A percentile compares a stretch with the other conserved stretches of the same genome.
Evolutionary conservation across 2,113 vertebrate species (phyloP).

Genomic region (Neolamprologus brichardi): DNA sequence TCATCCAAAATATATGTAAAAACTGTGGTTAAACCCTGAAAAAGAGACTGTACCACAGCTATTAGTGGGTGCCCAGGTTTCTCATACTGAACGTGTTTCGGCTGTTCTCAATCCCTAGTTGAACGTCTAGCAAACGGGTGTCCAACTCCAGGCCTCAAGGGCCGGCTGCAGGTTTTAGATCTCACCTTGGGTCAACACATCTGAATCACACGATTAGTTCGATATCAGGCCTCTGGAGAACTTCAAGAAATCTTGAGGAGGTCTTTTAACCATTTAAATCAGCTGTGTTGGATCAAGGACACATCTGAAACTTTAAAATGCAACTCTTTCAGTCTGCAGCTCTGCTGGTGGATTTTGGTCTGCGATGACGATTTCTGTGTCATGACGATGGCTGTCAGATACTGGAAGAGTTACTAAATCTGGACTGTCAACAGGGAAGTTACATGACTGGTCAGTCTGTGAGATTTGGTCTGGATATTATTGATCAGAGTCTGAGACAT

Average conservation of each 20-base stretch:
- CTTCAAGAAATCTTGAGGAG: not conserved
- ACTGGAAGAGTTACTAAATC: not conserved
- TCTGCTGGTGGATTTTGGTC: not conserved
- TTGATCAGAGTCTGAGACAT: not conserved
- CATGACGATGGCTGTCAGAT: not conserved
- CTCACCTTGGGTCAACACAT: fast-evolving
- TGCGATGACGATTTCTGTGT: fast-evolving
- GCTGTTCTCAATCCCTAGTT: not conserved
- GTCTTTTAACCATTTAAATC: not conserved
- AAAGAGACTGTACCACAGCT: not conserved
- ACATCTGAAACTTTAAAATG: not conserved
- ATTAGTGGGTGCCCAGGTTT: not conserved
- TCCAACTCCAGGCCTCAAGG: not conserved
- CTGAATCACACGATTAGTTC: not conserved
- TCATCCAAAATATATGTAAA: not conserved
- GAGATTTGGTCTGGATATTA: not conserved
- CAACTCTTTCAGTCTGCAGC: not conserved
- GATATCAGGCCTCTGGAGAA: not conserved
- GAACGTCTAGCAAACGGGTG: fast-evolving
- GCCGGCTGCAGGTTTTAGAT: not conserved
- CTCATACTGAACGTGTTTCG: fast-evolving
- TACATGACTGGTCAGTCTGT: not conserved
- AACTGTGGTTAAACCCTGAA: not conserved
- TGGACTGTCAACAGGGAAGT: not conserved
- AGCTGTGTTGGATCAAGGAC: not conserved